Conservation (phyloP, 2,888 invertebrate genomes). For the Coelinius sp. region DNA sequence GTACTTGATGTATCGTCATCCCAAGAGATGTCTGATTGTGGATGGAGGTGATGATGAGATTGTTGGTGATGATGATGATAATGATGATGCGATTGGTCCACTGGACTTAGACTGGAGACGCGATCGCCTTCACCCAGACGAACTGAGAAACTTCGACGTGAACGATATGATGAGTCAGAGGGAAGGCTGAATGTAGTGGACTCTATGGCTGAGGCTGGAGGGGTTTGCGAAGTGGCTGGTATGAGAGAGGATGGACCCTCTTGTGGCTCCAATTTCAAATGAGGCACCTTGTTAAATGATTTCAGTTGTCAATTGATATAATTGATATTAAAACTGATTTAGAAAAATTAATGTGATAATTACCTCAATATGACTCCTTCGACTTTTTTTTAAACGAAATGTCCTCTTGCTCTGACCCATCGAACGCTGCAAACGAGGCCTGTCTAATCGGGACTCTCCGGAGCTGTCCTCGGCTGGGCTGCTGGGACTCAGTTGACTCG, state of each 20-base stretch:
- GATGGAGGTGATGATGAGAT: constrained; percentile 57
- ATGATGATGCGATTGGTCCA: constrained; percentile 53
- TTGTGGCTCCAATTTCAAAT: constrained; percentile 71
- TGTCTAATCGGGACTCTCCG: constrained; percentile 74
- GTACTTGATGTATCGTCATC: constrained; percentile 87
- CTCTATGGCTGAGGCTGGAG: constrained; percentile 51
- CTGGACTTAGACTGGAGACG: constrained; percentile 13
- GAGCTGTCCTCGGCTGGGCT: constrained; percentile 80
- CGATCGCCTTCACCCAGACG: constrained; percentile 52
- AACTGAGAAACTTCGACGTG: constrained; percentile 53
- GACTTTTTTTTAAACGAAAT: constrained; percentile 87
- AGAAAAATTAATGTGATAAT: constrained; percentile 48
- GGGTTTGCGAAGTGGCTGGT: constrained; percentile 47
- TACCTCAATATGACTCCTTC: constrained; percentile 81
- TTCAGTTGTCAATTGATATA: neutral
- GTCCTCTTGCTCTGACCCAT: constrained; percentile 96
- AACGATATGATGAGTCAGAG: constrained; percentile 60
- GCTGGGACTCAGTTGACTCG: constrained; percentile 82
- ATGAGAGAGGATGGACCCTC: constrained; percentile 51
- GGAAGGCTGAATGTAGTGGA: constrained; percentile 55
- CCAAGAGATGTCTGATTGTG: constrained; percentile 80
- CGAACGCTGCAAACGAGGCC: constrained; percentile 87
- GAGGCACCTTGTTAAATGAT: constrained; percentile 68
- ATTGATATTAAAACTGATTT: neutral
- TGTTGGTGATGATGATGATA: constrained; percentile 47